Conservation (phyloP, 2,113 vertebrate species). For the Sceloporus tristichus region DNA sequence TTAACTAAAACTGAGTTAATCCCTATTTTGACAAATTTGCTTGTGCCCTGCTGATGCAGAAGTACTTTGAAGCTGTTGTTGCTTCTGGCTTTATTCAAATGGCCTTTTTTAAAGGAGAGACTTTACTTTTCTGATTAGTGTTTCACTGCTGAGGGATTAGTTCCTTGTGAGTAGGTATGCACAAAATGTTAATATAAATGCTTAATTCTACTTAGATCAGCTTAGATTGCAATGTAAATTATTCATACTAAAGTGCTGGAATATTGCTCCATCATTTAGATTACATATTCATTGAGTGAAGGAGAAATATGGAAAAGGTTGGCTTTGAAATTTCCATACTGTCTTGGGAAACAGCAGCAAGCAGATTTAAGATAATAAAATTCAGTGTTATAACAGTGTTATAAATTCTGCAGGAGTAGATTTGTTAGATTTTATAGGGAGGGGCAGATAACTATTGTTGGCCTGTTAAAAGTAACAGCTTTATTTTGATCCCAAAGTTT, state of each 20-base stretch:
- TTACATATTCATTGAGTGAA: conserved; percentile 37
- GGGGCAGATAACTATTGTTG: not conserved
- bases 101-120: not conserved
- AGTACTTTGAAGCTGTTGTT: not conserved
- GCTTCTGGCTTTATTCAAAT: not conserved
- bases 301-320: conserved; percentile 1
- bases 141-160: conserved; percentile 21
- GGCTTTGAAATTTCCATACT: conserved; percentile 25
- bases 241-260: conserved; percentile 27
- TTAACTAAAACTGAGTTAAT: not conserved
- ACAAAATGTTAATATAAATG: conserved; percentile 40
- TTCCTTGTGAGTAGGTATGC: conserved; percentile 39
- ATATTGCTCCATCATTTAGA: conserved; percentile 17
- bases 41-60: not conserved
- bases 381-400: conserved; percentile 26
- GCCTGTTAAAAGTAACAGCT: not conserved
- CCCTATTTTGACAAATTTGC: not conserved
- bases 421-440: not conserved
- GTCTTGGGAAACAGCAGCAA: conserved; percentile 13
- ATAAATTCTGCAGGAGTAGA: not conserved
- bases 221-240: conserved; percentile 31
- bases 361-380: conserved; percentile 27
- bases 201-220: conserved; percentile 7
- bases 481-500: not conserved
- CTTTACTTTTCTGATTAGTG: conserved; percentile 39